These are phyloP conservation scores for Nemopilema nomurai DNA, from an alignment of 30 jellyfish, hydroid and myxozoan species.

Conservation along the genomic window DNA sequence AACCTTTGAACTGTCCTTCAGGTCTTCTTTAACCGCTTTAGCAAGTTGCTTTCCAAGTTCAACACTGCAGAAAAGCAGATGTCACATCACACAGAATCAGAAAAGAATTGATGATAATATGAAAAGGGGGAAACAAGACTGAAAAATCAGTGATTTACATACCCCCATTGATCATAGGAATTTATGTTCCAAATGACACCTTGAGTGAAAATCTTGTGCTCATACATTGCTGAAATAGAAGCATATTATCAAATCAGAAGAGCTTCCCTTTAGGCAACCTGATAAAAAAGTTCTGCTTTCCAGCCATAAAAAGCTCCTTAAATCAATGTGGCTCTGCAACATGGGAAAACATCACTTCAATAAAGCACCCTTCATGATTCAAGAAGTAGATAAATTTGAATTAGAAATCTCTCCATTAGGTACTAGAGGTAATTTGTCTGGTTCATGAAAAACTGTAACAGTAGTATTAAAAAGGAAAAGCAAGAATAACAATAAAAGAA, in stretches of 20 bases:
- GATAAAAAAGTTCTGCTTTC: too few relatives aligned
- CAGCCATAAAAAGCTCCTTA: too few relatives aligned
- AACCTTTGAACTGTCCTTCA: constrained; percentile 57
- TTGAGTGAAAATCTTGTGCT: constrained; percentile 99
- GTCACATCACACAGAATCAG: neutral
- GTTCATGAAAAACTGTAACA: too few relatives aligned
- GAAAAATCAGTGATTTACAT: constrained; percentile 5
- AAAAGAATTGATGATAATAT: neutral
- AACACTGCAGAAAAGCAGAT: constrained; percentile 50
- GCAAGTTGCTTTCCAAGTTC: constrained; percentile 99
- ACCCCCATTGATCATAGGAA: constrained; percentile 99
- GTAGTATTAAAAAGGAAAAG: too few relatives aligned
- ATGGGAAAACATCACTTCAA: too few relatives aligned
- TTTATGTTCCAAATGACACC: constrained; percentile 99
- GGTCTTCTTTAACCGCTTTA: constrained; percentile 88
- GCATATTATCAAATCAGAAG: neutral
- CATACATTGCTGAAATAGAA: constrained; percentile 84
- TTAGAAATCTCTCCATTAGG: too few relatives aligned
- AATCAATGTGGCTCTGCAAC: too few relatives aligned
- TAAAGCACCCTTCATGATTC: too few relatives aligned
- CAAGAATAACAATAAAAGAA: too few relatives aligned
- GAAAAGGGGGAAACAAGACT: neutral
- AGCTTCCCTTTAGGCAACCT: neutral
- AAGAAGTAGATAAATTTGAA: too few relatives aligned
- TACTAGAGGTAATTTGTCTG: too few relatives aligned